These are phyloP conservation scores for Formica aserva DNA, from an alignment of 2,888 invertebrate genomes.

Conservation along the genomic window DNA sequence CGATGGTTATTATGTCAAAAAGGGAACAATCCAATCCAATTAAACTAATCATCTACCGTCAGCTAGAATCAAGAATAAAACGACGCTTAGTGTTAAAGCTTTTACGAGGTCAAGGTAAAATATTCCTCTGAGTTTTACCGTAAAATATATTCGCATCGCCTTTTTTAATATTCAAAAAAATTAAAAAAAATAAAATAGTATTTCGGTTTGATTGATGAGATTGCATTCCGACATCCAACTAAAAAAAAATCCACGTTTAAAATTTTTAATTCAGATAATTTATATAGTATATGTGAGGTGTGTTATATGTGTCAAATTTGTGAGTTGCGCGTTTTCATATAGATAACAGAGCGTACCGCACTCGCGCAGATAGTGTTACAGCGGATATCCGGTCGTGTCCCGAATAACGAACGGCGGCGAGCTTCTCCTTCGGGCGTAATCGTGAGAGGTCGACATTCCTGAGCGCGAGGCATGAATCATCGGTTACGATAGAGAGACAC, in stretches of 20 bases:
- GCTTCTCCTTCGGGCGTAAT: slow-evolving; percentile 31
- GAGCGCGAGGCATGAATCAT: slow-evolving; percentile 39
- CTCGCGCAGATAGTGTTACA: slow-evolving; percentile 22
- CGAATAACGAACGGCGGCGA: slow-evolving; percentile 36
- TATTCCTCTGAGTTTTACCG: neutral
- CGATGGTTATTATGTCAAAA: slow-evolving; percentile 24
- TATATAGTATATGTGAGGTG: neutral
- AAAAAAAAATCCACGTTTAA: neutral
- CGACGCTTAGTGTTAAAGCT: slow-evolving; percentile 21
- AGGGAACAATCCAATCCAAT: slow-evolving; percentile 49
- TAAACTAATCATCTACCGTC: slow-evolving; percentile 38
- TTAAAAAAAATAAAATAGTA: neutral
- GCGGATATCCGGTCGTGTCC: slow-evolving; percentile 51
- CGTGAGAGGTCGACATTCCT: slow-evolving; percentile 49
- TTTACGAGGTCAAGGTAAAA: slow-evolving; percentile 21
- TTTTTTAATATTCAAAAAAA: neutral
- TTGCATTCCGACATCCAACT: neutral
- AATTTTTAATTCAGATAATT: neutral
- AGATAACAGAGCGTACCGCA: slow-evolving; percentile 25
- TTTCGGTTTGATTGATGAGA: neutral
- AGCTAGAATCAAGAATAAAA: slow-evolving; percentile 36
- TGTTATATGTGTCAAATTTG: neutral
- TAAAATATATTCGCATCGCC: neutral
- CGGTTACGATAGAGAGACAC: slow-evolving; percentile 4
- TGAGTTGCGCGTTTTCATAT: neutral